Conservation (phyloP, 2,113 vertebrate genomes). For the Labrus mixtus region DNA sequence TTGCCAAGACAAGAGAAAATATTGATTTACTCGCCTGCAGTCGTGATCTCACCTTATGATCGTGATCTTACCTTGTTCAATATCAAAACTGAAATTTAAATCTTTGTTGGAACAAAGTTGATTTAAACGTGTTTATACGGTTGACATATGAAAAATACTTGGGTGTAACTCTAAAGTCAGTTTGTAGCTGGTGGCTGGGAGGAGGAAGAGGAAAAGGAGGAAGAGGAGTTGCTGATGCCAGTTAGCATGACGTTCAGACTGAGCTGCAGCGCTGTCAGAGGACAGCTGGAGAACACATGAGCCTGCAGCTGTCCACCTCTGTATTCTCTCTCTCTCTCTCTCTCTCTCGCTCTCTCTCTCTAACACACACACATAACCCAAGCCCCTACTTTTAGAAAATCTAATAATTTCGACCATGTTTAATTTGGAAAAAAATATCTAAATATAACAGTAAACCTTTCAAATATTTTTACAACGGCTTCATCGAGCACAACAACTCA, state of each 20-base stretch:
- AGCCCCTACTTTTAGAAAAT: no score
- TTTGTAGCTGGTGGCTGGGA: neutral
- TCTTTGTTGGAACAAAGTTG: neutral
- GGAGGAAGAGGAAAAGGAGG: neutral
- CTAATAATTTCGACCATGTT: no score
- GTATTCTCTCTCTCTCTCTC: neutral
- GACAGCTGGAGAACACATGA: constrained; percentile 19
- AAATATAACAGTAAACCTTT: neutral
- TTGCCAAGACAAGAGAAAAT: constrained; percentile 7
- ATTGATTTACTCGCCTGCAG: neutral
- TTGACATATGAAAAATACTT: no score
- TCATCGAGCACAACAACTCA: neutral
- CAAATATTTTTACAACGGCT: neutral
- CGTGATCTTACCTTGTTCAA: constrained; percentile 5
- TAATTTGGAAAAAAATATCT: no score
- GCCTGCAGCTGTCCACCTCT: neutral
- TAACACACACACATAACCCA: no score
- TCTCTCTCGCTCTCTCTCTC: no score
- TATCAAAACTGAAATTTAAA: constrained; percentile 5
- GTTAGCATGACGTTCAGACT: neutral
- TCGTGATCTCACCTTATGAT: neutral
- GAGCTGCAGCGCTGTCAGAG: neutral
- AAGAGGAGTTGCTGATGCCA: neutral
- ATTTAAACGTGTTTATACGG: neutral
- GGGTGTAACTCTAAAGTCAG: no score